Evolutionary conservation across 2,113 vertebrate species (phyloP).

Genomic region (Capreolus pygargus): DNA sequence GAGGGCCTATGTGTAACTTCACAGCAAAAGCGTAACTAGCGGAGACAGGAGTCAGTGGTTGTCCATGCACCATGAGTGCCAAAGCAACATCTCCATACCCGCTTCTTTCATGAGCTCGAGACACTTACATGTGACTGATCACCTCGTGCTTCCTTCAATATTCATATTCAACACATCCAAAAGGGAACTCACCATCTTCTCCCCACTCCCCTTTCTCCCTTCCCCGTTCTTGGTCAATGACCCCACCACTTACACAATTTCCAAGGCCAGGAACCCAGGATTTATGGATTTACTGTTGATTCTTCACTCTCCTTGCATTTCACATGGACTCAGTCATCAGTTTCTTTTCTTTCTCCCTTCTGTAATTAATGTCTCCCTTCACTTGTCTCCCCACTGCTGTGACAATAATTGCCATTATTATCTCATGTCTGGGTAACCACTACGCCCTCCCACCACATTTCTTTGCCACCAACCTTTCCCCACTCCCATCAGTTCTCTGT

Average conservation of each 20-base stretch:
- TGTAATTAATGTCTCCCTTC: not conserved
- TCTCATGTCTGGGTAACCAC: not conserved
- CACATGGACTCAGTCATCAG: not conserved
- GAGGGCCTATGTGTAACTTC: not conserved
- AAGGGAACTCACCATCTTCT: not conserved
- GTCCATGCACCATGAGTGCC: rapidly evolving
- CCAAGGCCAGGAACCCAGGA: not conserved
- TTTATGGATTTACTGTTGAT: not conserved
- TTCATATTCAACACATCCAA: not conserved
- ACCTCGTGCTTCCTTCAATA: not conserved
- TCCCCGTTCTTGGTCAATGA: not conserved
- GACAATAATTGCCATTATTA: not conserved
- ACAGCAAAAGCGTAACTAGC: not conserved
- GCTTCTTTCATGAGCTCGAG: not conserved
- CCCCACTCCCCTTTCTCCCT: rapidly evolving
- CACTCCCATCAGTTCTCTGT: not conserved
- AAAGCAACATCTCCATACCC: rapidly evolving
- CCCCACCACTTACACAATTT: not conserved
- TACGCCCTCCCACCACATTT: not conserved
- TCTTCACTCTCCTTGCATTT: too few species aligned
- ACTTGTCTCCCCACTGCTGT: not conserved
- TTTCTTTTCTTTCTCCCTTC: not conserved
- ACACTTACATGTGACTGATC: not conserved
- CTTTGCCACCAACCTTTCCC: not conserved
- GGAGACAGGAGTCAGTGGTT: not conserved